These are phyloP conservation scores for Nebria brevicollis DNA, from an alignment of 2,888 invertebrate genomes.

Conservation along the genomic window DNA sequence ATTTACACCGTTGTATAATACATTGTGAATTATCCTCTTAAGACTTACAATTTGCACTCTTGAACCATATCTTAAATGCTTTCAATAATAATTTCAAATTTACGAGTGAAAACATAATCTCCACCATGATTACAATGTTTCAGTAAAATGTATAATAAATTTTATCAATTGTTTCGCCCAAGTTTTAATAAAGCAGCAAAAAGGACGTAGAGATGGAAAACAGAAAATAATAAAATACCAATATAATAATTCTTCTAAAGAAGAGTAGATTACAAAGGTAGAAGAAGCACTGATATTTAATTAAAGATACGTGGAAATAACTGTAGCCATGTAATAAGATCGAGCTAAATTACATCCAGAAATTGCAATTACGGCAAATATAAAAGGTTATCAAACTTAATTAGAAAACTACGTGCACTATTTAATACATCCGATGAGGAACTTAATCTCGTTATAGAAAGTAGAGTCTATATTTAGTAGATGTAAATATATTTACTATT, in stretches of 20 bases:
- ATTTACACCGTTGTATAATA: too few relatives aligned
- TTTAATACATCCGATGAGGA: slow-evolving; percentile 19
- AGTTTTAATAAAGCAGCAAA: not conserved
- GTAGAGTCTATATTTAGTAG: too few relatives aligned
- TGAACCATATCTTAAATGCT: too few relatives aligned
- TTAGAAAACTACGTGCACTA: slow-evolving; percentile 46
- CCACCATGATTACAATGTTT: not conserved
- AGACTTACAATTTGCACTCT: too few relatives aligned
- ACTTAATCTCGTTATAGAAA: too few relatives aligned
- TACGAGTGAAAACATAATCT: too few relatives aligned
- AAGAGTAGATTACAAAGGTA: slow-evolving; percentile 34
- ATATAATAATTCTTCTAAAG: slow-evolving; percentile 40
- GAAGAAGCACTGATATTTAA: slow-evolving; percentile 36
- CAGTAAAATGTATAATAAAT: not conserved
- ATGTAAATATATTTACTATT: too few relatives aligned
- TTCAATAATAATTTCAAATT: too few relatives aligned
- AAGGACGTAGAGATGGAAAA: not conserved
- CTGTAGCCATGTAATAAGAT: slow-evolving; percentile 45
- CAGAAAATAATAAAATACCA: slow-evolving; percentile 14
- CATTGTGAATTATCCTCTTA: too few relatives aligned
- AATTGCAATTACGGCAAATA: slow-evolving; percentile 36
- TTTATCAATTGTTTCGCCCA: not conserved
- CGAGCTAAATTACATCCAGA: slow-evolving; percentile 34
- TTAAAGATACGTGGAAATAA: slow-evolving; percentile 45
- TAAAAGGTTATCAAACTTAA: slow-evolving; percentile 43